These are phyloP conservation scores for Xiphophorus couchianus DNA, from an alignment of 2,113 vertebrate genomes.

Conservation along the genomic window DNA sequence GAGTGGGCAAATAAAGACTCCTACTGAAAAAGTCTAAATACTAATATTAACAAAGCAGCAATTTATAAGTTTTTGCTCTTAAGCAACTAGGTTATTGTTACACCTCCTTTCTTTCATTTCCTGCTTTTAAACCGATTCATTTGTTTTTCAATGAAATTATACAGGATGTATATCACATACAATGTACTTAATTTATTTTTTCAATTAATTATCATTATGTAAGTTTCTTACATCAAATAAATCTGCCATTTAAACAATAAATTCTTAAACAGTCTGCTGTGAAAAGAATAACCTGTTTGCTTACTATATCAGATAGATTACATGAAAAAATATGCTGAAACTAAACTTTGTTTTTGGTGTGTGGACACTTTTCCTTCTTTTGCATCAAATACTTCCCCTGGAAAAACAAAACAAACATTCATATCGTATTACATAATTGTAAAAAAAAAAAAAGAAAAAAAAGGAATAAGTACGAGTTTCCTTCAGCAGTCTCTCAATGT, in stretches of 20 bases:
- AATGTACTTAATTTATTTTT: neutral
- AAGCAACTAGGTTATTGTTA: neutral
- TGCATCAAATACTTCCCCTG: neutral
- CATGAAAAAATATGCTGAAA: neutral
- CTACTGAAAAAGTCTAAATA: neutral
- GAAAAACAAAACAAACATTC: neutral
- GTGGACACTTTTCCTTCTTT: neutral
- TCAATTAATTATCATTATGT: neutral
- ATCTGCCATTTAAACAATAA: neutral
- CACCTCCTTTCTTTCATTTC: neutral
- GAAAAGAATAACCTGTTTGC: neutral
- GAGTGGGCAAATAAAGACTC: neutral
- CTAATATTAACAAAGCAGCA: neutral
- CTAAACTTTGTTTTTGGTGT: neutral
- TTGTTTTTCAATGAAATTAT: neutral
- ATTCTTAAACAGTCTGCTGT: neutral
- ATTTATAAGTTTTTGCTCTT: neutral
- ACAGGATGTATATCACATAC: neutral
- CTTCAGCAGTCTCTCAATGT: slow-evolving; percentile 15
- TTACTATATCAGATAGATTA: neutral
- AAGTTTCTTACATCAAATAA: neutral
- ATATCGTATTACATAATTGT: neutral
- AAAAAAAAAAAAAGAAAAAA: too few species aligned
- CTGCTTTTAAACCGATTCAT: neutral
- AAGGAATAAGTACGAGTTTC: neutral